Evolutionary conservation across 2,113 vertebrate species (phyloP).

Genomic region (Lophura nycthemera): DNA sequence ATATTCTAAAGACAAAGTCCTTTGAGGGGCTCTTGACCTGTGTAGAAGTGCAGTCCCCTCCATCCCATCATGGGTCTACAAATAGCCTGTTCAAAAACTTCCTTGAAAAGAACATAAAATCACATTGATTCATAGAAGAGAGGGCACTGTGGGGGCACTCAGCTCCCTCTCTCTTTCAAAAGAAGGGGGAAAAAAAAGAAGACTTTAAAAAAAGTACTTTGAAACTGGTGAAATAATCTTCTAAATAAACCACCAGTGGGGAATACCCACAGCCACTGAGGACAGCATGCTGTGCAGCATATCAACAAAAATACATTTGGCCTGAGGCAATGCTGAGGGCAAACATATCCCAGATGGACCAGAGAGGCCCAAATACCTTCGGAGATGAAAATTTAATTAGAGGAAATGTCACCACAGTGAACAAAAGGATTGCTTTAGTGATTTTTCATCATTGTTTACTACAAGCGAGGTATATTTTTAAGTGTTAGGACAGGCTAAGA

Average conservation of each 20-base stretch:
- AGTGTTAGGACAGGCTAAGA: constrained; percentile 57
- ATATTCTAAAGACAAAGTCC: background rate
- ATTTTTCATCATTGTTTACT: constrained; percentile 54
- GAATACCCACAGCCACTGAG: constrained; percentile 53
- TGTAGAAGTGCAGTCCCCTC: background rate
- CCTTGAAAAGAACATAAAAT: background rate
- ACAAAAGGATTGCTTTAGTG: constrained; percentile 64
- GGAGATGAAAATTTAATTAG: constrained; percentile 78
- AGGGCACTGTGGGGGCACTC: background rate
- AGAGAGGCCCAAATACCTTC: constrained; percentile 68
- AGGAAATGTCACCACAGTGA: constrained; percentile 74
- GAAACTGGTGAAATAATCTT: constrained; percentile 51
- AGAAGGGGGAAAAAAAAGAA: background rate
- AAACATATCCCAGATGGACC: constrained; percentile 72
- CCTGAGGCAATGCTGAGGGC: constrained; percentile 74
- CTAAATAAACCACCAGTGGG: constrained; percentile 70
- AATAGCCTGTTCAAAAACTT: background rate
- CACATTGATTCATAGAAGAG: background rate
- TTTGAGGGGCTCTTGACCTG: background rate
- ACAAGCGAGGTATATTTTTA: constrained; percentile 17
- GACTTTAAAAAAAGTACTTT: constrained; percentile 52
- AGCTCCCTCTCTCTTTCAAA: background rate
- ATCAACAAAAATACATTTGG: constrained; percentile 78
- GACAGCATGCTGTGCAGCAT: constrained; percentile 24
- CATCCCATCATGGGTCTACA: background rate